Percentiles rank a stretch among this genome's conserved stretches.
phyloP scores from a whole-genome alignment of 35 echinoderm and acorn worm genomes.

The Diadema setosum region DNA sequence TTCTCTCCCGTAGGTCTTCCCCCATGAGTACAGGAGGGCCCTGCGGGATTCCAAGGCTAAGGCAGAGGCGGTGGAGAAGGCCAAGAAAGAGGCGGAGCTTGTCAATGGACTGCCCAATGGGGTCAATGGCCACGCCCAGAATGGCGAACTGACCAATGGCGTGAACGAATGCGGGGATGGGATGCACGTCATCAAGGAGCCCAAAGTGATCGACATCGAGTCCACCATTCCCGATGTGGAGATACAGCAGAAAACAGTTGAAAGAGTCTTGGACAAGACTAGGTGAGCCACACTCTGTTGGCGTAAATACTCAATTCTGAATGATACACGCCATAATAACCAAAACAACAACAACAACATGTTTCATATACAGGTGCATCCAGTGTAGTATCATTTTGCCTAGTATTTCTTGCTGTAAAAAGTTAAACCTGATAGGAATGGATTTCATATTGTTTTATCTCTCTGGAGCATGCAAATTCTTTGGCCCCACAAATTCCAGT shows the following conservation, averaged over 20 bases:
- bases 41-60: constrained; percentile 40
- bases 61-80: constrained; percentile 33
- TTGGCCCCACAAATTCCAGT: too few relatives aligned
- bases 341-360: too few relatives aligned
- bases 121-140: not conserved
- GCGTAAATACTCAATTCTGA: too few relatives aligned
- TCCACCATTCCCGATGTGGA: constrained; percentile 72
- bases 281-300: too few relatives aligned
- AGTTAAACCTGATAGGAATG: too few relatives aligned
- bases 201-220: constrained; percentile 80
- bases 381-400: too few relatives aligned
- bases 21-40: constrained; percentile 80
- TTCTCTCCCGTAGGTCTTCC: constrained; percentile 73
- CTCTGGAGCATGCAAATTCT: too few relatives aligned
- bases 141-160: not conserved
- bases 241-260: constrained; percentile 56
- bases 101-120: not conserved
- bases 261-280: constrained; percentile 87
- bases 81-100: constrained; percentile 27
- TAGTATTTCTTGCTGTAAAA: too few relatives aligned
- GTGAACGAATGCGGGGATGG: not conserved
- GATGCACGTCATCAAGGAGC: constrained; percentile 42
- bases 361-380: too few relatives aligned
- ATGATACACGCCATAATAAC: too few relatives aligned
- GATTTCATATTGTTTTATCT: too few relatives aligned